A percentile compares a stretch with the other conserved stretches of the same genome.
Conservation (phyloP, 2,797 vertebrate species). For the Mormyrops attenuatus region DNA sequence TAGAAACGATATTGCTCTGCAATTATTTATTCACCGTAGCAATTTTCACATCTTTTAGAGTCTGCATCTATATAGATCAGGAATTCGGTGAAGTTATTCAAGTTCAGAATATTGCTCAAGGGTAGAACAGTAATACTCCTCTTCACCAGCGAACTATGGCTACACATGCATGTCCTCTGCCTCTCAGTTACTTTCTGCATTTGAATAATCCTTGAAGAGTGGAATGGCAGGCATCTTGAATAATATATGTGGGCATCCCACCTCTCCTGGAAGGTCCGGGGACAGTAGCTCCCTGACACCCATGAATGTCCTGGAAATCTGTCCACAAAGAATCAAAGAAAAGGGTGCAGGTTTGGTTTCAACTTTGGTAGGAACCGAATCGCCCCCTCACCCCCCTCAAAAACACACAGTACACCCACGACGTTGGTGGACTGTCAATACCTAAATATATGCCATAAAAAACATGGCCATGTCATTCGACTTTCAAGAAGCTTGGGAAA, state of each 20-base stretch:
- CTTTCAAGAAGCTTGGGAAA: not conserved
- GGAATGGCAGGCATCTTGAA: not conserved
- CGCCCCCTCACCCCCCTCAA: not conserved
- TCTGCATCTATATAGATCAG: not conserved
- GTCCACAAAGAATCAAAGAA: not conserved
- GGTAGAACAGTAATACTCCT: not conserved
- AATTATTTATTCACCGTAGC: not conserved
- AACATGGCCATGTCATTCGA: not conserved
- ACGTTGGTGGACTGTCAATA: not conserved
- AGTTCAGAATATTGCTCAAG: not conserved
- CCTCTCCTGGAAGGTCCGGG: not conserved
- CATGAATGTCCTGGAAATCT: not conserved
- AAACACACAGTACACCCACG: not conserved
- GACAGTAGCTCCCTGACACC: not conserved
- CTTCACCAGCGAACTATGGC: not conserved
- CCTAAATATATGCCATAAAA: not conserved
- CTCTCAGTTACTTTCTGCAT: not conserved
- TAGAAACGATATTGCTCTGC: not conserved
- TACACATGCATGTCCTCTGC: not conserved
- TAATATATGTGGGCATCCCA: not conserved
- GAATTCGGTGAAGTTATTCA: not conserved
- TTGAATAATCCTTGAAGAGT: not conserved
- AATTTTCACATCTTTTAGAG: not conserved
- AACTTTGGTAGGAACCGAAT: not conserved
- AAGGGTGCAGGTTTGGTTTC: not conserved